phyloP scores from a whole-genome alignment of 1,140 invertebrate genomes.

The Goniozus legneri region DNA sequence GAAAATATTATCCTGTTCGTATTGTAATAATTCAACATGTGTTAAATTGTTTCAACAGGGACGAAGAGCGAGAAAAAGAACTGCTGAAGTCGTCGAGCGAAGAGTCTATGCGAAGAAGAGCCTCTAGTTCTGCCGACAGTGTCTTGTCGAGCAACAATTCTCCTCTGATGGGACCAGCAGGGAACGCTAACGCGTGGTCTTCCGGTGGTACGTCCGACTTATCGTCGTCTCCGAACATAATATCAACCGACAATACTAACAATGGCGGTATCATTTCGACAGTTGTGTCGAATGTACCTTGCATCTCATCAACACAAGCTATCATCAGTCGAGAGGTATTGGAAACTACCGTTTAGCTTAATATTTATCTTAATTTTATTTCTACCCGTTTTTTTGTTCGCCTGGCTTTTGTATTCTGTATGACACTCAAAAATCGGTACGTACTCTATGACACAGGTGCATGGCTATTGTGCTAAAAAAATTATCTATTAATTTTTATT shows the following conservation, averaged over 20 bases:
- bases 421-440: slow-evolving; percentile 9
- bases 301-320: slow-evolving; percentile 44
- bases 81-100: slow-evolving; percentile 61
- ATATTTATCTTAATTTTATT: slow-evolving; percentile 11
- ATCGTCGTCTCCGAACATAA: slow-evolving; percentile 29
- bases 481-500: slow-evolving; percentile 21
- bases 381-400: slow-evolving; percentile 6
- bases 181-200: slow-evolving; percentile 42
- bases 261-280: slow-evolving; percentile 35
- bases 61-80: slow-evolving; percentile 63
- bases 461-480: slow-evolving; percentile 32
- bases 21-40: not conserved
- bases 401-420: slow-evolving; percentile 17
- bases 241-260: slow-evolving; percentile 37
- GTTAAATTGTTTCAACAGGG: slow-evolving; percentile 46
- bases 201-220: slow-evolving; percentile 35
- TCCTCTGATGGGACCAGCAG: slow-evolving; percentile 45
- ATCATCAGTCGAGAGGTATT: slow-evolving; percentile 62
- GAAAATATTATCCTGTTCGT: not conserved
- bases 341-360: slow-evolving; percentile 59
- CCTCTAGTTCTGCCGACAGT: slow-evolving; percentile 62
- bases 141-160: slow-evolving; percentile 56
- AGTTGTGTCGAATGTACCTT: slow-evolving; percentile 38
- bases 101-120: slow-evolving; percentile 61
- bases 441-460: slow-evolving; percentile 30